Percentiles rank a stretch among this genome's conserved stretches.
Evolutionary conservation across 2,797 vertebrate genomes (phyloP).

Genomic region (Crocodylus rhombifer): DNA sequence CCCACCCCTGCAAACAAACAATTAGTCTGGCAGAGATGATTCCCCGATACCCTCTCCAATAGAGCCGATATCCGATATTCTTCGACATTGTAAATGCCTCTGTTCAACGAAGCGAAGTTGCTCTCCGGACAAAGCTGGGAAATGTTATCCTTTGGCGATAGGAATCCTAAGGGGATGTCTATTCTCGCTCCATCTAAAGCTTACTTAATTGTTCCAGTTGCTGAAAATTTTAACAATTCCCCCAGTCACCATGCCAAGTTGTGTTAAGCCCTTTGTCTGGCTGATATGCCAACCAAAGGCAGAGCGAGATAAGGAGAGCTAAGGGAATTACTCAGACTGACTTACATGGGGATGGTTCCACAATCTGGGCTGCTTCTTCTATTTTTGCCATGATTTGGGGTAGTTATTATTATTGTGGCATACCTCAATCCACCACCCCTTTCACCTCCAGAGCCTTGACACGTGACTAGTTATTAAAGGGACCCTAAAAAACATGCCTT

Average conservation of each 20-base stretch:
- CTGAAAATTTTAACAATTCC: slow-evolving; percentile 69
- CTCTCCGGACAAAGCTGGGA: slow-evolving; percentile 73
- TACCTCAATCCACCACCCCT: not conserved
- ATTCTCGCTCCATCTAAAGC: slow-evolving; percentile 51
- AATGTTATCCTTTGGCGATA: slow-evolving; percentile 74
- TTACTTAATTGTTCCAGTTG: slow-evolving; percentile 74
- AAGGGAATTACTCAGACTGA: slow-evolving; percentile 67
- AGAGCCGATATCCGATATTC: slow-evolving; percentile 61
- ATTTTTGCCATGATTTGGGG: not conserved
- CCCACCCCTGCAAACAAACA: not conserved
- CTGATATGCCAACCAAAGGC: slow-evolving; percentile 74
- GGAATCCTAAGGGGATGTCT: slow-evolving; percentile 73
- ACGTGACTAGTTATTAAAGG: not conserved
- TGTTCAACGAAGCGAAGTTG: slow-evolving; percentile 71
- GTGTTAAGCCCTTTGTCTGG: slow-evolving; percentile 73
- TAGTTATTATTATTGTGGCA: not conserved
- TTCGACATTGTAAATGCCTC: slow-evolving; percentile 60
- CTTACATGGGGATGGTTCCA: slow-evolving; percentile 5
- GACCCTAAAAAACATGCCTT: not conserved
- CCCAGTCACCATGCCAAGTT: slow-evolving; percentile 54
- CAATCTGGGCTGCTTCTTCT: not conserved
- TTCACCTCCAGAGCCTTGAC: not conserved
- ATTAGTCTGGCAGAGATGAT: slow-evolving; percentile 57
- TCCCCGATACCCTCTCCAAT: slow-evolving; percentile 29
- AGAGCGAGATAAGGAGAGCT: slow-evolving; percentile 72